Conservation (phyloP, 53 echinoderm and acorn worm species). For the Zoroaster sp. region DNA sequence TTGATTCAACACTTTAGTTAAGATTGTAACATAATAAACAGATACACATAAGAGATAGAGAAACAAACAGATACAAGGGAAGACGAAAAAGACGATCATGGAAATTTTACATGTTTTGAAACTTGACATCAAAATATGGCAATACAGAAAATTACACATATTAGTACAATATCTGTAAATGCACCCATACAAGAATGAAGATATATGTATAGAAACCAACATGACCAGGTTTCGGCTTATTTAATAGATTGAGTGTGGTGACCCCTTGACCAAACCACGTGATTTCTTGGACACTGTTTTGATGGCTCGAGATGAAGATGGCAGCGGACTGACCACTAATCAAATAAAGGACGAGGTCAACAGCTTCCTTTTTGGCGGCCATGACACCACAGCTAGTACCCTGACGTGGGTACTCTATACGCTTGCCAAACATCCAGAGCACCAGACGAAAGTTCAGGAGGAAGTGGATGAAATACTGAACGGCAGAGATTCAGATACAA, state of each 20-base stretch:
- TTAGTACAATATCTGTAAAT: not conserved
- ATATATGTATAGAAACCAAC: not conserved
- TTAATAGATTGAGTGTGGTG: not conserved
- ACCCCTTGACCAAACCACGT: not conserved
- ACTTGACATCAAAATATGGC: not conserved
- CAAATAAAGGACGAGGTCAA: slow-evolving; percentile 18
- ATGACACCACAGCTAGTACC: slow-evolving; percentile 45
- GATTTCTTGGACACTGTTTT: slow-evolving; percentile 21
- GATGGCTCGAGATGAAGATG: not conserved
- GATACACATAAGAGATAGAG: no score
- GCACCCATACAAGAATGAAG: not conserved
- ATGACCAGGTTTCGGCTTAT: no score
- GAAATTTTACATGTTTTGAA: not conserved
- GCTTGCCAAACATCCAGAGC: slow-evolving; percentile 44
- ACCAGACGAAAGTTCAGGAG: slow-evolving; percentile 41
- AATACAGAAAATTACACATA: not conserved
- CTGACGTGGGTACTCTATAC: slow-evolving; percentile 47
- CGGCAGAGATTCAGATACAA: not conserved
- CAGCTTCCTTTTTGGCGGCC: slow-evolving; percentile 33
- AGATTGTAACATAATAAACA: no score
- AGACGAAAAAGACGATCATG: not conserved
- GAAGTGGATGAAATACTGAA: slow-evolving; percentile 42
- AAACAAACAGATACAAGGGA: not conserved
- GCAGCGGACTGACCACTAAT: not conserved
- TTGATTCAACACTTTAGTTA: no score